phyloP scores from a whole-genome alignment of 92 coral and sea anemone genomes.

The Phenganax stokvisi region DNA sequence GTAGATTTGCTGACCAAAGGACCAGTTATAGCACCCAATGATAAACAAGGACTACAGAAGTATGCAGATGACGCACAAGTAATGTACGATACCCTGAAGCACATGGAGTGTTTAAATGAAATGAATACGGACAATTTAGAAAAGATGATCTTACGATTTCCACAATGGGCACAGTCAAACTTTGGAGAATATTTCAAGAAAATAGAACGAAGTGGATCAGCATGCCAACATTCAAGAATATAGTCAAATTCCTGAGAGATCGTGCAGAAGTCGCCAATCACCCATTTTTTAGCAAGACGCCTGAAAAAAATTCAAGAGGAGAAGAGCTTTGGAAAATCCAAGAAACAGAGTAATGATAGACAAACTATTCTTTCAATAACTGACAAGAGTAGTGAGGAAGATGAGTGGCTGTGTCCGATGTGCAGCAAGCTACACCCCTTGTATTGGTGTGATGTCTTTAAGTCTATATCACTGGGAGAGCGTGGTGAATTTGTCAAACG shows the following conservation, averaged over 20 bases:
- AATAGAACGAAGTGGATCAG: conserved; percentile 47
- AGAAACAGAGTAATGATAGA: conserved; percentile 1
- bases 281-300: conserved; percentile 49
- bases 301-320: conserved; percentile 13
- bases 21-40: conserved; percentile 42
- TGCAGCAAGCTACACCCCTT: conserved; percentile 39
- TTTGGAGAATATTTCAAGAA: conserved; percentile 51
- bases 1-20: conserved; percentile 52
- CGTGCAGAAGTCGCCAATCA: conserved; percentile 61
- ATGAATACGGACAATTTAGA: conserved; percentile 56
- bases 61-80: conserved; percentile 52
- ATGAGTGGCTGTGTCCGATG: conserved; percentile 30
- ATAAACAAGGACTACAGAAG: conserved; percentile 42
- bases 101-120: conserved; percentile 47
- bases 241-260: conserved; percentile 50
- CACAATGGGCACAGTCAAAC: conserved; percentile 51
- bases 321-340: neutral
- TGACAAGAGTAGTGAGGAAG: neutral
- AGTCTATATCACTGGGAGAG: conserved; percentile 39
- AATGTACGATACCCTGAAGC: conserved; percentile 48
- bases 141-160: conserved; percentile 46
- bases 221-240: conserved; percentile 51
- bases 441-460: conserved; percentile 45
- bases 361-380: conserved; percentile 9
- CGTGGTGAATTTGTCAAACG: conserved; percentile 42